phyloP scores from a whole-genome alignment of 1,140 invertebrate species.

The Saccostrea glomerata region DNA sequence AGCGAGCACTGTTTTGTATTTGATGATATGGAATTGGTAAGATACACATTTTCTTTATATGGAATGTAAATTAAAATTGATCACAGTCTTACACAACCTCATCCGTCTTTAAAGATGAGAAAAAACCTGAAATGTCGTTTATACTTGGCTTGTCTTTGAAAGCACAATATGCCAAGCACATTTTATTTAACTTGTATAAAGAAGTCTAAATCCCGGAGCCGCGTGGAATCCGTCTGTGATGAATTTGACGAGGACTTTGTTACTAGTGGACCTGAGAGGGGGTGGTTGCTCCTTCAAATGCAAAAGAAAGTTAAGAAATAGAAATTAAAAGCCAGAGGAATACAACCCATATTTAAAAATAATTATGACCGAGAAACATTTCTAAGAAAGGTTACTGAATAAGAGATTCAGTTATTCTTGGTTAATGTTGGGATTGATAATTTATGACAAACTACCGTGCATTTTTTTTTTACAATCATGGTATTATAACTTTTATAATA shows the following conservation, averaged over 20 bases:
- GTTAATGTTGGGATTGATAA: no score
- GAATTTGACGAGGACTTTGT: slow-evolving; percentile 63
- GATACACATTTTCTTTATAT: background rate
- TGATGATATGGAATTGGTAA: background rate
- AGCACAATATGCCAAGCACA: background rate
- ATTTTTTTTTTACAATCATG: no score
- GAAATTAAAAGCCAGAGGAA: no score
- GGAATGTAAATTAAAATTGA: background rate
- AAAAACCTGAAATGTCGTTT: background rate
- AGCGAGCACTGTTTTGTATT: background rate
- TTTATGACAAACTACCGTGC: no score
- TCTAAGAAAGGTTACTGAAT: no score
- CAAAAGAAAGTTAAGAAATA: no score
- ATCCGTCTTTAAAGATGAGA: background rate
- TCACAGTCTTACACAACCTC: background rate
- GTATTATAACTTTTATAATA: no score
- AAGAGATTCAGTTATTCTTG: no score
- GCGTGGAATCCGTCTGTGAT: slow-evolving; percentile 62
- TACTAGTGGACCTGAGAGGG: slow-evolving; percentile 59
- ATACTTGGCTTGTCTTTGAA: background rate
- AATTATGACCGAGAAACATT: no score
- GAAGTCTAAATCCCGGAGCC: slow-evolving; percentile 63
- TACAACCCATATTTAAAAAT: no score
- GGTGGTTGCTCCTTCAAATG: slow-evolving; percentile 63
- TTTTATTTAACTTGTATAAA: slow-evolving; percentile 62